A percentile compares a stretch with the other conserved stretches of the same genome.
phyloP scores from a whole-genome alignment of 1,140 invertebrate species.

The Drosophila arawakana region DNA sequence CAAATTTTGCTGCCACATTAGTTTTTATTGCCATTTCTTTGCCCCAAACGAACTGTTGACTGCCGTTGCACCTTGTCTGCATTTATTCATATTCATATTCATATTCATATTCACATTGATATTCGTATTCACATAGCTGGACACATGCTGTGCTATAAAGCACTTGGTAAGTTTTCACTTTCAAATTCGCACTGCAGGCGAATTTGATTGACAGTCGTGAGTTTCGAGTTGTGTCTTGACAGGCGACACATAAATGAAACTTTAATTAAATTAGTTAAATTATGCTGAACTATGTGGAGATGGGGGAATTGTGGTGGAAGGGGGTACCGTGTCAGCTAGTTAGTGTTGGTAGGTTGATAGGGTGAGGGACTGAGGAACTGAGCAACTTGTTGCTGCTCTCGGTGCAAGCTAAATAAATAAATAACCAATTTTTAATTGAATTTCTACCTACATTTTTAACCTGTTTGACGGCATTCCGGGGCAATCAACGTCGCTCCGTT shows the following conservation, averaged over 20 bases:
- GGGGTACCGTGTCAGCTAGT: not conserved
- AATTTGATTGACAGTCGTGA: conserved; percentile 67
- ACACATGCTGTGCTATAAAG: conserved; percentile 17
- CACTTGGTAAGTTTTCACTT: conserved; percentile 64
- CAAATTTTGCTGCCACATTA: conserved; percentile 64
- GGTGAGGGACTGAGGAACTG: conserved; percentile 20
- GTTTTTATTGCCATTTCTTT: conserved; percentile 71
- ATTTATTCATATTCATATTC: conserved; percentile 10
- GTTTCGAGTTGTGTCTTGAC: conserved; percentile 60
- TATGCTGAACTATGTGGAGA: conserved; percentile 28
- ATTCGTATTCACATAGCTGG: conserved; percentile 18
- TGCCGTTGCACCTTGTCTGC: conserved; percentile 40
- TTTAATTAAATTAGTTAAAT: conserved; percentile 73
- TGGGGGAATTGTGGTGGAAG: not conserved
- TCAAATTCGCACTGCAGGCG: conserved; percentile 65
- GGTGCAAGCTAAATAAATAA: conserved; percentile 83
- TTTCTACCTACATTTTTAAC: conserved; percentile 84
- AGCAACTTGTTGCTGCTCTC: conserved; percentile 51
- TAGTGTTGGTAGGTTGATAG: not conserved
- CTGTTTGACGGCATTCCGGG: conserved; percentile 84
- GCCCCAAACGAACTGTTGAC: conserved; percentile 33
- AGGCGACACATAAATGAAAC: conserved; percentile 58
- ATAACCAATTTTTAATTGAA: conserved; percentile 84
- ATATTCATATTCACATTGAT: conserved; percentile 24
- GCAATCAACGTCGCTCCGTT: conserved; percentile 79